These are phyloP conservation scores for Hypomecis punctinalis DNA, from an alignment of 2,888 invertebrate genomes.

Conservation along the genomic window DNA sequence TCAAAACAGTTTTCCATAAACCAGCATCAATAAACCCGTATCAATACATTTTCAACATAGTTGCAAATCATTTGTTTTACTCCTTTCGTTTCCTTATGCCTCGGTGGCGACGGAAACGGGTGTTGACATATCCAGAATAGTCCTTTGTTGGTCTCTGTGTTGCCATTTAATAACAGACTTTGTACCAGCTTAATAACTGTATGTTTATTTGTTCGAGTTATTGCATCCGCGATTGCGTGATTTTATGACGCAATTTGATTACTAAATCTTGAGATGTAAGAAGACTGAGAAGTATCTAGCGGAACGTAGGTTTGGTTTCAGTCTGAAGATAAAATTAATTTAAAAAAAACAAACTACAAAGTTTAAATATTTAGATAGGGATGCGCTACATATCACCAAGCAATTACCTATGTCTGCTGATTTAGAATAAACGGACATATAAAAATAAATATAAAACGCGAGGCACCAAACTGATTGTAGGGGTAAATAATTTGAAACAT, in stretches of 20 bases:
- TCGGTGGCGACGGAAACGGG: constrained; percentile 64
- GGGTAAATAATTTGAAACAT: no score
- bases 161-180: constrained; percentile 50
- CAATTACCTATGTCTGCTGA: no score
- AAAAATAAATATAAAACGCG: no score
- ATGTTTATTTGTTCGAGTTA: constrained; percentile 32
- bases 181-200: constrained; percentile 35
- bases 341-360: no score
- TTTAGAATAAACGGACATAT: no score
- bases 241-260: constrained; percentile 18
- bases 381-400: no score
- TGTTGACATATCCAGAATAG: constrained; percentile 76
- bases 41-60: constrained; percentile 51
- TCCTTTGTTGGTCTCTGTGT: constrained; percentile 68
- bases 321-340: no score
- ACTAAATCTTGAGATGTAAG: constrained; percentile 3
- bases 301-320: no score
- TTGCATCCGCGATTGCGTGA: constrained; percentile 25
- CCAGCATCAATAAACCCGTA: constrained; percentile 18
- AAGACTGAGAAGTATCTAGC: neutral
- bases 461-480: no score
- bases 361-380: no score
- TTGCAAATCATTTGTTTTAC: constrained; percentile 70
- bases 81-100: constrained; percentile 69
- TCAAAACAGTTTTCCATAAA: neutral